Base-by-base conservation (phyloP, 2,797 vertebrate genomes). In the Petrocephalus schoutedeni region DNA sequence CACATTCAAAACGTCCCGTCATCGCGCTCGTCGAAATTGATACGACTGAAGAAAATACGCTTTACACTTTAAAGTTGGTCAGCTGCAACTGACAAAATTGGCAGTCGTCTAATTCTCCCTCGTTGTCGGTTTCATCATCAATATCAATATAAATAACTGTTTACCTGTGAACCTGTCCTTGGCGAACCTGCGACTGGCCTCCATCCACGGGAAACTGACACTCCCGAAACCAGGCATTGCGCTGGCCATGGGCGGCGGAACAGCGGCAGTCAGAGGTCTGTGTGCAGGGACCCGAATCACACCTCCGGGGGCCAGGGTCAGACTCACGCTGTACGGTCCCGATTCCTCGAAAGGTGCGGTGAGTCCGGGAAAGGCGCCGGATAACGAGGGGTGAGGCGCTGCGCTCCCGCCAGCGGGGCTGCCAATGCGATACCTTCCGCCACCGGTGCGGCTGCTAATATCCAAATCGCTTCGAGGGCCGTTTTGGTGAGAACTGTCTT, bases 161-260 rank as follows among this genome's bases (percentile, higher is more conserved):
- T 96, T 96, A 99, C 98, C 98, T 97, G 98, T 97, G 94, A 98
- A 96, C 88, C 98, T 95, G 93, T 99, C 98, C 93, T 99, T 98
- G 87, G 98, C 96, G 94, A 98, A 98, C 91, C 98, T 95, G 88
- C 96, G 90, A 92, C 95, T 96, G 95, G 97, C 98, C 91, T 98
- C 98, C 96, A 98, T 98, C 98, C 98, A 99, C 23, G 98, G 98
- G 94, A 99, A 99, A 89, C 97, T 98, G 93, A 99, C 95, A 87
- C 97, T 96, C 89, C 97, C 97, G 87, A 99, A 96, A 21, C 97
- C 95, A n/a, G 96, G 95, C 41, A 97, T 95, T 85, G 97, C 96
- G 93, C 96, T 95, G 90, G 96, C 94, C 41, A 97, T 94, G 85
- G 96, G 94, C 89, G 97, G 96, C 53, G 97, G 97, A 93, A 98